A percentile compares a stretch with the other conserved stretches of the same genome.
phyloP scores from a whole-genome alignment of 2,797 vertebrate genomes.

The Schizopygopsis pylzovi region DNA sequence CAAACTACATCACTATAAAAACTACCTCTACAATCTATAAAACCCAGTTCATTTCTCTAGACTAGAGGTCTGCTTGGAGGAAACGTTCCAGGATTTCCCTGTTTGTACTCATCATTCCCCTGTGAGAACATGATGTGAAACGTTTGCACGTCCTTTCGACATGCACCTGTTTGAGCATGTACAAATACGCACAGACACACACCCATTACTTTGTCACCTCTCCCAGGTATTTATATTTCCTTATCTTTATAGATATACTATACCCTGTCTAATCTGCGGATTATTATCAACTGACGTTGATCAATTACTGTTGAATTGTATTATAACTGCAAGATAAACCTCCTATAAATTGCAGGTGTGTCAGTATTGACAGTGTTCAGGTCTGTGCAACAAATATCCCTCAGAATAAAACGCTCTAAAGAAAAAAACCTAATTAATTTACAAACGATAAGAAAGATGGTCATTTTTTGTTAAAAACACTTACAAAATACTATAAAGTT shows the following conservation, averaged over 20 bases:
- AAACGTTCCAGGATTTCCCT: not conserved
- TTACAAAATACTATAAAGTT: not conserved
- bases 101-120: not conserved
- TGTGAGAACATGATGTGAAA: not conserved
- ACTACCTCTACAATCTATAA: not conserved
- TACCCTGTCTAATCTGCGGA: not conserved
- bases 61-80: not conserved
- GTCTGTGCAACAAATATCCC: not conserved
- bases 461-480: not conserved
- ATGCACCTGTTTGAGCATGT: conserved; percentile 28
- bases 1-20: not conserved
- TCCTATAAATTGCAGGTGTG: not conserved
- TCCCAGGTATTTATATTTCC: not conserved
- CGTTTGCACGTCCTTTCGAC: not conserved
- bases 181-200: conserved; percentile 26
- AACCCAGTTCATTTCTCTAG: not conserved
- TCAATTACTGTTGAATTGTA: not conserved
- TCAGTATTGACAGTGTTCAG: not conserved
- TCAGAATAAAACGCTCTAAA: not conserved
- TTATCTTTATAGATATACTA: not conserved
- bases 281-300: not conserved
- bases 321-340: conserved; percentile 4
- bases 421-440: too few relatives aligned
- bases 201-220: conserved; percentile 3
- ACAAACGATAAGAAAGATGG: too few relatives aligned